Base-by-base conservation (phyloP, 2,113 vertebrate species). In the Alces alces region DNA sequence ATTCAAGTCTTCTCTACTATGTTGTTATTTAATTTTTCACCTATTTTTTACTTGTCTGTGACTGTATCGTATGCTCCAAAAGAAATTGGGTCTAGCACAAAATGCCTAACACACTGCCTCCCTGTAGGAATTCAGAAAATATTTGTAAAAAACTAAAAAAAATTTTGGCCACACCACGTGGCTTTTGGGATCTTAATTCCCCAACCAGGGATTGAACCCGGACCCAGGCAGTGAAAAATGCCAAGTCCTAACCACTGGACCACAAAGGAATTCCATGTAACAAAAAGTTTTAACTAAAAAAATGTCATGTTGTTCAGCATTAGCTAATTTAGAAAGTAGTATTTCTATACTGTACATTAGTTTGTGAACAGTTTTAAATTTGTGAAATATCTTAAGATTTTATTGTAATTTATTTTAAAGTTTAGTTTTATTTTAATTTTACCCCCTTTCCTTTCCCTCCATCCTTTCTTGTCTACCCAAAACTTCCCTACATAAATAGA, bases 321-420 rank as follows among this genome's bases (percentile, higher is more conserved):
- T 91, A 97, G 23, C 61, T 94, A 52, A 92, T 90, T 85, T 85
- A 94, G 54, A 95, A 93, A 89, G 45, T 87, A 16, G 85, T 95
- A 1, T 25, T 82, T 89, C 58, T 78, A 70, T 70, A 70, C 13
- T 55, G 28, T 86, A 61, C 3, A 64, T 52, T 93, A 39, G 79
- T 45, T 90, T 84, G 76, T 80, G 96, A 84, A 78, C 19, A 43
- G n/a, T 84, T 64, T 58, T 25, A 6, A 82, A 52, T 30, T 78
- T 80, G 85, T 70, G 13, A 47, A 94, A 36, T 91, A 94, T 64
- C 86, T 93, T 91, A 93, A 55, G 66, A 70, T 39, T 70, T 73
- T 73, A 39, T 39, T 73, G 10, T 13, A 39, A 25, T 39, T 73
- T 70, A 70, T 39, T 39, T 23, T 73, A 73, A 73, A 73, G 66